Base-by-base conservation (phyloP, 2,797 vertebrate species). In the Momotus momota region DNA sequence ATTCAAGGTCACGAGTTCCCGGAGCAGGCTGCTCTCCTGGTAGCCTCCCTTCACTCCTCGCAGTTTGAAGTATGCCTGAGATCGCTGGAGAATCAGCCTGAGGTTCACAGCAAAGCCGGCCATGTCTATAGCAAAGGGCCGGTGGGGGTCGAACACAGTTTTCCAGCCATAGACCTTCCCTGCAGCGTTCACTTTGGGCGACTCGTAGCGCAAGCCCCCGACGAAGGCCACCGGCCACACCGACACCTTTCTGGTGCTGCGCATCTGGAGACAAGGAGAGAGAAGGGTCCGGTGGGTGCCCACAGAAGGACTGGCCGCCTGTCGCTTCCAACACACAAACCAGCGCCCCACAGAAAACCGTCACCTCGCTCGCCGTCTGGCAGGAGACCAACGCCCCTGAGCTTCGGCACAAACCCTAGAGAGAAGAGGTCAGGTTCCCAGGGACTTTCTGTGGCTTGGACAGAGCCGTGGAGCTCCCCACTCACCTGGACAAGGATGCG, bases 91-190 rank as follows among this genome's bases (percentile, higher is more conserved):
- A 81, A 99, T 99, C 83, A 99, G 99, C 31, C 99, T 96, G 90
- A 99, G 98, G 98, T 99, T 99, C 97, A 99, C 98, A 2, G 99
- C 99, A 21, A 99, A 99, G 40, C 99, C 99, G 0, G 99, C 99
- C 99, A 99, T 99, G 98, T 99, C 99, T n/a, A 99, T 99, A 46
- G 99, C 99, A 41, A 99, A 99, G 14, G 99, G 99, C 14, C 99
- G 98, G 60, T 99, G 99, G 3, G 99, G 99, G 97, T 99, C 99
- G 31, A 99, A 99, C 72, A 99, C 99, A 0, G 99, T 99, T 97
- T 99, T 99, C 99, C 99, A 99, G 97, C 99, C 99, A 2, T 99
- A 99, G 64, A 99, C 99, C 98, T 99, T 99, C 69, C 99, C 99
- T 0, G 99, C 99, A 7, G 99, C 98, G 0, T 99, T 99, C 92